phyloP scores from a whole-genome alignment of 2,888 invertebrate species.

The Eupithecia vulgata region DNA sequence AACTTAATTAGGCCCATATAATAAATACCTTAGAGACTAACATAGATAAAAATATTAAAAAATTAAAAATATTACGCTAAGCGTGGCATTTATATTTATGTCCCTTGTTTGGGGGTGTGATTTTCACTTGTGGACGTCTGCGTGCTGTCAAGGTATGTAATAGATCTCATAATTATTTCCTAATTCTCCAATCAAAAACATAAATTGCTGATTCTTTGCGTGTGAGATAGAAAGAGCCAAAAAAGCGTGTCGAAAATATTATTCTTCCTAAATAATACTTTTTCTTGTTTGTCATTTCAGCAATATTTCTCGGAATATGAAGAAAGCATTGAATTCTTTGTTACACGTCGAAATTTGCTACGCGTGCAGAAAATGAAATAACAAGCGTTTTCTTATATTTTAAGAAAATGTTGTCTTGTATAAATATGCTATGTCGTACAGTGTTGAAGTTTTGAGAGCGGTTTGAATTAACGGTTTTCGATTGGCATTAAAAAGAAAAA shows the following conservation, averaged over 20 bases:
- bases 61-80: no score
- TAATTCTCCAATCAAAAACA: not conserved
- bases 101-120: no score
- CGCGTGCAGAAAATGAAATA: conserved; percentile 7
- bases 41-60: no score
- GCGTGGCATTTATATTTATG: no score
- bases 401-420: not conserved
- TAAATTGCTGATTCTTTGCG: not conserved
- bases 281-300: not conserved
- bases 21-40: no score
- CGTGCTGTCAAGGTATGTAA: not conserved
- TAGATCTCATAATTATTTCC: no score
- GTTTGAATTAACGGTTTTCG: not conserved
- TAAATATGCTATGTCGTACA: not conserved
- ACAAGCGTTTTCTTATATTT: not conserved
- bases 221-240: not conserved
- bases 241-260: not conserved
- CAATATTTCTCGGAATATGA: conserved; percentile 5
- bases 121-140: no score
- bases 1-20: no score
- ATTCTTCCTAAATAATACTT: not conserved
- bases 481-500: no score
- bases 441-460: not conserved
- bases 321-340: conserved; percentile 4
- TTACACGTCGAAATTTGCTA: not conserved